Base-by-base conservation (phyloP, 2,888 invertebrate species). In the Eristalis arbustorum region DNA sequence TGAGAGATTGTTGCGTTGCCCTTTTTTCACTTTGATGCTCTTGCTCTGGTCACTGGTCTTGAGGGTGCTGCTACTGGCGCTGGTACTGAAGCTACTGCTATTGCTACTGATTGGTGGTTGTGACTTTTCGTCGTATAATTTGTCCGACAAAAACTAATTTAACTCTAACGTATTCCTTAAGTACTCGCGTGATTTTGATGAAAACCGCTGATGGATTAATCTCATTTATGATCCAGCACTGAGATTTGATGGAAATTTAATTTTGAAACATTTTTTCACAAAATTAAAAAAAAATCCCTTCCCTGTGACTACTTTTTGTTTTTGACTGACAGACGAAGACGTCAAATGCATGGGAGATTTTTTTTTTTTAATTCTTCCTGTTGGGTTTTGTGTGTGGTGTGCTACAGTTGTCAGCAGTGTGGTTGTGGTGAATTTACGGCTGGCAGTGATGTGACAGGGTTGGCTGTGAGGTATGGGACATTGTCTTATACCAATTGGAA, bases 261-360 rank as follows among this genome's bases (percentile, higher is more conserved):
- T 85, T 81, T 85, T 61, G 66, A 85, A 81, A 81, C 81, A 85
- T 85, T 85, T 85, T 31, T 85, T 57, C 56, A 78, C 66, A 74
- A 73, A 71, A 67, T 61, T 56, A 73, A 73, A 73, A 73, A 73
- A 63, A 81, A 80, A 72, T 73, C 67, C 62, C 73, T 77, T 64
- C 67, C 49, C 68, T 82, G 31, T 75, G 78, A 87, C 74, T 74
- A 82, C 72, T 81, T 87, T 87, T 75, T 87, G 64, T 79, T 75
- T 79, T 71, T 28, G 62, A 79, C 64, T 87, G 87, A 87, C 87
- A 87, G 81, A 13, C 61, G 56, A 31, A 84, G 71, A 85, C 77
- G 85, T 85, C 85, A 85, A 66, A 76, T 68, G 62, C n/a, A n/a
- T 75, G 69, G 28, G 31, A 68, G 13, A 6, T 37, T 64, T 64